Percentiles rank a stretch among this genome's conserved stretches.
Evolutionary conservation across 2,797 vertebrate genomes (phyloP).

Genomic region (Syndactyla subalaris): DNA sequence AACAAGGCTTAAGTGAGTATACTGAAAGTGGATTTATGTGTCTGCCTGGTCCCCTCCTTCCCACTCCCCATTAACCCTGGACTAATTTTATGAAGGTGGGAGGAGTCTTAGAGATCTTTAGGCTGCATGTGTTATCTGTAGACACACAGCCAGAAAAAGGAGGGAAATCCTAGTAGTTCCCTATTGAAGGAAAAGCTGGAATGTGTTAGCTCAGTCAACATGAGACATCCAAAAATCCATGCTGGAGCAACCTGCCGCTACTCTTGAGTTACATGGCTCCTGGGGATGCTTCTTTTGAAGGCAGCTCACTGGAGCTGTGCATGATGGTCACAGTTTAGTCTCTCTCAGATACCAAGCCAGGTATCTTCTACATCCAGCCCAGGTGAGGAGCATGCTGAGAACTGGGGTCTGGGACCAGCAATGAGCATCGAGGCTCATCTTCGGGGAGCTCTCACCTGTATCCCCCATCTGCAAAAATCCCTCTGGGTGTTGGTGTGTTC

Average conservation of each 20-base stretch:
- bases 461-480: not conserved
- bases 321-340: not conserved
- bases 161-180: not conserved
- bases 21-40: not conserved
- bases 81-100: not conserved
- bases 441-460: accelerated
- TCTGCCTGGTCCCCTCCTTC: not conserved
- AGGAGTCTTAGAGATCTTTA: not conserved
- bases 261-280: not conserved
- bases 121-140: not conserved
- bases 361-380: not conserved
- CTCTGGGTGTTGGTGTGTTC: not conserved
- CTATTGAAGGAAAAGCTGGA: not conserved
- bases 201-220: accelerated
- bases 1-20: not conserved
- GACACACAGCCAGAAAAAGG: not conserved
- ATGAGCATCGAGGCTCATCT: not conserved
- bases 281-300: not conserved
- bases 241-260: accelerated
- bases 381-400: accelerated
- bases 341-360: not conserved
- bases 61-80: not conserved
- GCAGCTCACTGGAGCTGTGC: not conserved
- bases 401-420: not conserved
- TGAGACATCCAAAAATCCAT: not conserved